Base-by-base conservation (phyloP, 2,113 vertebrate genomes). In the Sprattus sprattus region DNA sequence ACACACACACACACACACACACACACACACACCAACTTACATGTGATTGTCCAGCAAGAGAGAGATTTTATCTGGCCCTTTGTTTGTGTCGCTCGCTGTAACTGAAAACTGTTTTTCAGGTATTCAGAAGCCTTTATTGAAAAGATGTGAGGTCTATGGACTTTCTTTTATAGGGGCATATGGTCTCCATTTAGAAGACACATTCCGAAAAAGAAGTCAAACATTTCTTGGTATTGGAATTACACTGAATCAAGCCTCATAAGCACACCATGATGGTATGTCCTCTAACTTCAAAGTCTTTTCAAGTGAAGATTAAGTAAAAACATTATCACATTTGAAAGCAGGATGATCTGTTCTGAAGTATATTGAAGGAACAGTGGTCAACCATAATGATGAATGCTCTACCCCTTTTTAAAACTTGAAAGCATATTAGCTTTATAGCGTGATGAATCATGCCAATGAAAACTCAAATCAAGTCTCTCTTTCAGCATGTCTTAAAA, bases 151-250 rank as follows among this genome's bases (percentile, higher is more conserved):
- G 39, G 32, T 88, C 50, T 75, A 81, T 81, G 20, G 15, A 5
- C 45, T 85, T 39, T 39, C 39, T 39, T 39, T 89, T 83, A 85
- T 81, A 85, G 85, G 54, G 83, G 78, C 88, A 88, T 88, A 86
- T 85, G 86, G 57, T 87, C 81, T 84, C 84, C 45, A 89, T 90
- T 89, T 87, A 22, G 18, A 75, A 84, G 86, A 57, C 81, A 75
- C 81, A 49, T 67, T 80, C 52, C 84, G 81, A 39, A 78, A 84
- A 78, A 84, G 57, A 88, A 84, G 89, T 87, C 84, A 84, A 81
- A 82, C 83, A 89, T 90, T 90, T 88, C 81, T 86, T 45, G 0
- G n/a, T 57, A 80, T 89, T 83, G 86, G 84, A 88, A 82, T 47
- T 81, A 85, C 84, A 82, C 78, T 46, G 75, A 83, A 87, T 84